A percentile compares a stretch with the other conserved stretches of the same genome.
Evolutionary conservation across 2,797 vertebrate genomes (phyloP).

Genomic region (Catharus ustulatus): DNA sequence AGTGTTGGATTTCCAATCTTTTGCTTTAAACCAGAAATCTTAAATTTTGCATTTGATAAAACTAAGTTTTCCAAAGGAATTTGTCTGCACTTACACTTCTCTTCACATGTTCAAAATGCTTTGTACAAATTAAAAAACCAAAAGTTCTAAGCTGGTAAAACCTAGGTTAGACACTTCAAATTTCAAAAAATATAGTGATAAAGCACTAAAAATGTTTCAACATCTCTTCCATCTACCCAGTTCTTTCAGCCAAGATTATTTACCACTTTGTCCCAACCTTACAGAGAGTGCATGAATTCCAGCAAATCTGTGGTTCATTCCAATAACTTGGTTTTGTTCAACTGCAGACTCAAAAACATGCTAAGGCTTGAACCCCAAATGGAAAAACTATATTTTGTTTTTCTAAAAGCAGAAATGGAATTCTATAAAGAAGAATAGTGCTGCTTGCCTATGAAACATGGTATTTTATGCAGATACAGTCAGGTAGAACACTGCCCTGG

Average conservation of each 20-base stretch:
- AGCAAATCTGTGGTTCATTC: background rate
- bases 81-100: fast-evolving
- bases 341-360: background rate
- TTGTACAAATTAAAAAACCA: background rate
- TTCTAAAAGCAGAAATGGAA: background rate
- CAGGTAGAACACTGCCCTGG: background rate
- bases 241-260: background rate
- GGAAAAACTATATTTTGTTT: background rate
- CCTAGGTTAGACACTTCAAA: background rate
- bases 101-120: background rate
- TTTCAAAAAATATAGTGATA: background rate
- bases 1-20: background rate
- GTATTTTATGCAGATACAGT: background rate
- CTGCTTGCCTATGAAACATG: background rate
- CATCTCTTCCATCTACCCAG: background rate
- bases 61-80: background rate
- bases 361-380: background rate
- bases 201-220: background rate
- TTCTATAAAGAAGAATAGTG: background rate
- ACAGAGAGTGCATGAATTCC: background rate
- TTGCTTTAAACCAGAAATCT: background rate
- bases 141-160: background rate
- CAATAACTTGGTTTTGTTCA: background rate
- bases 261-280: background rate
- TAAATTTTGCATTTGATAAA: background rate